Percentiles rank a stretch among this genome's conserved stretches.
phyloP scores from a whole-genome alignment of 30 jellyfish, hydroid and myxozoan genomes.

The Aurelia aurita region DNA sequence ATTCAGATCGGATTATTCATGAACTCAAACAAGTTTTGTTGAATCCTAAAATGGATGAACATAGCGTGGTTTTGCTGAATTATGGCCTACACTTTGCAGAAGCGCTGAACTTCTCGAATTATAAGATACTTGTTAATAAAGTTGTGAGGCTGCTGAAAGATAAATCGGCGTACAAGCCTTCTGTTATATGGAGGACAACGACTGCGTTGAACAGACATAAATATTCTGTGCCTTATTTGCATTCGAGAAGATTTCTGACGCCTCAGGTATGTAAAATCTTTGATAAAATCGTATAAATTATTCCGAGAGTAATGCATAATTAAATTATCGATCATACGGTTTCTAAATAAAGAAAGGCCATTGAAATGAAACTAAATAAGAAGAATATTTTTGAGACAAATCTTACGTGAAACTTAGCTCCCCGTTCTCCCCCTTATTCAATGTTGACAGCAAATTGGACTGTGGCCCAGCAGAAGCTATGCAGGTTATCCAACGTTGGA shows the following conservation, averaged over 20 bases:
- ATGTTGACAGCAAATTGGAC: no score
- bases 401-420: no score
- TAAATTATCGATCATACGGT: no score
- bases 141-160: constrained; percentile 48
- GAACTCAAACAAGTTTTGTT: constrained; percentile 86
- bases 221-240: constrained; percentile 91
- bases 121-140: constrained; percentile 59
- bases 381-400: no score
- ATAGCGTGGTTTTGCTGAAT: constrained; percentile 80
- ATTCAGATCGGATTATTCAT: constrained; percentile 52
- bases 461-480: no score
- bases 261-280: constrained; percentile 76
- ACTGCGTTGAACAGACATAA: constrained; percentile 91
- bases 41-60: constrained; percentile 87
- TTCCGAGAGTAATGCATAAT: neutral
- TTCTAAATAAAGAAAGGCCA: no score
- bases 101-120: constrained; percentile 80
- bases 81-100: constrained; percentile 95
- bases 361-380: no score
- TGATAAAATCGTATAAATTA: neutral
- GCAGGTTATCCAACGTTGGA: no score
- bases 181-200: constrained; percentile 91
- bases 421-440: no score
- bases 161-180: constrained; percentile 41
- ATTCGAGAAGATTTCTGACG: constrained; percentile 93